phyloP scores from a whole-genome alignment of 2,888 invertebrate genomes.

The Danaus chrysippus region DNA sequence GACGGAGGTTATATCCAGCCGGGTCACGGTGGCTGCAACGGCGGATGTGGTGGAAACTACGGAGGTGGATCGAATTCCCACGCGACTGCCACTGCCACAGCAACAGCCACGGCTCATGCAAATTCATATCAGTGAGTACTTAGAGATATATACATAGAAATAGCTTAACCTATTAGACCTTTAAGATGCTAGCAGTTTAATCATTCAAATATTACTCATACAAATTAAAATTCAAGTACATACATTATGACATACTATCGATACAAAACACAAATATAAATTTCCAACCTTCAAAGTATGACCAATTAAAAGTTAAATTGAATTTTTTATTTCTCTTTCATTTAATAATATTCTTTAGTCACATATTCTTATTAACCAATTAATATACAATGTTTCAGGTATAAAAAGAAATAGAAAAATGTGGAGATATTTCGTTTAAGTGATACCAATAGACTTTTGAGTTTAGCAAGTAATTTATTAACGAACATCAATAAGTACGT shows the following conservation, averaged over 20 bases:
- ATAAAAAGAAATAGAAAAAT: slow-evolving; percentile 7
- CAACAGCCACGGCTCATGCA: slow-evolving; percentile 40
- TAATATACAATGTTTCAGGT: not conserved
- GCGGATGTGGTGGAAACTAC: slow-evolving; percentile 35
- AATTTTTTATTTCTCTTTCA: no score
- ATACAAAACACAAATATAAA: no score
- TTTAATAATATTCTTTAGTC: no score
- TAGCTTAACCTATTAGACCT: not conserved
- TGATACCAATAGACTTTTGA: not conserved
- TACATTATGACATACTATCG: not conserved
- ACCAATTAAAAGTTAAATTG: no score
- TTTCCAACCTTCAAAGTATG: no score
- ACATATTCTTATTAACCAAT: no score
- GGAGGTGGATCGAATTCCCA: slow-evolving; percentile 23
- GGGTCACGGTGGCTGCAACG: slow-evolving; percentile 30
- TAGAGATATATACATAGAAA: slow-evolving; percentile 7
- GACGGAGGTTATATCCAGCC: slow-evolving; percentile 25
- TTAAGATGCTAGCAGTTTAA: no score
- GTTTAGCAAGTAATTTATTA: not conserved
- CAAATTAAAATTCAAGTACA: not conserved
- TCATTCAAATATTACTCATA: not conserved
- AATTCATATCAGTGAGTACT: slow-evolving; percentile 22
- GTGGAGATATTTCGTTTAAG: not conserved
- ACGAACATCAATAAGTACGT: not conserved
- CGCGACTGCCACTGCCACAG: slow-evolving; percentile 43